Evolutionary conservation across 1,140 invertebrate genomes (phyloP).

Genomic region (Cataglyphis hispanica): DNA sequence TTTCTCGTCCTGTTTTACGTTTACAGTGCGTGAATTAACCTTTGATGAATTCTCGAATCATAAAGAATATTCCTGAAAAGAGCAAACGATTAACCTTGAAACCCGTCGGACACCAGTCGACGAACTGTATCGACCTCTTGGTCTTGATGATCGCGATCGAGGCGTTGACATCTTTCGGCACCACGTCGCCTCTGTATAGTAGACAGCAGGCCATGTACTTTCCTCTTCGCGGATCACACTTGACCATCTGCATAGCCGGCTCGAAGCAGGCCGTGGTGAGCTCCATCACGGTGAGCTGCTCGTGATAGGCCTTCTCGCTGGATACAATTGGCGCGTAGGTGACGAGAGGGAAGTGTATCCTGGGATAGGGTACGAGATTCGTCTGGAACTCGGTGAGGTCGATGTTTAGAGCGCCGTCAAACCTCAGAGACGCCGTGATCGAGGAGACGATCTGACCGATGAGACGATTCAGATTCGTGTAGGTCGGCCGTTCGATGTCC

Average conservation of each 20-base stretch:
- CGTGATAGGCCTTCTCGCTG: slow-evolving; percentile 90
- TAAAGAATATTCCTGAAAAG: background rate
- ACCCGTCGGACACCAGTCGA: slow-evolving; percentile 90
- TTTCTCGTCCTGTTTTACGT: background rate
- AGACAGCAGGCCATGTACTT: slow-evolving; percentile 89
- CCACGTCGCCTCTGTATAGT: slow-evolving; percentile 89
- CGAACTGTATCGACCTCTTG: slow-evolving; percentile 89
- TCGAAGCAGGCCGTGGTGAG: slow-evolving; percentile 94
- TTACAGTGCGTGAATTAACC: background rate
- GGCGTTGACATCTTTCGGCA: slow-evolving; percentile 91
- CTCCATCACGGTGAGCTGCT: slow-evolving; percentile 90
- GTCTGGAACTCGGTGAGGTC: slow-evolving; percentile 91
- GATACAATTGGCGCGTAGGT: slow-evolving; percentile 93
- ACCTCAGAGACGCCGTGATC: slow-evolving; percentile 90
- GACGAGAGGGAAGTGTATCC: slow-evolving; percentile 87
- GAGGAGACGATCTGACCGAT: slow-evolving; percentile 90
- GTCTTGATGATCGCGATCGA: slow-evolving; percentile 92
- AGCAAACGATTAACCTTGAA: slow-evolving; percentile 84
- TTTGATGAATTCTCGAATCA: background rate
- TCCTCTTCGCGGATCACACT: slow-evolving; percentile 79
- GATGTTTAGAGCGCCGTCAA: slow-evolving; percentile 90
- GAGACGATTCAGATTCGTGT: slow-evolving; percentile 89
- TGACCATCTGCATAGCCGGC: slow-evolving; percentile 90
- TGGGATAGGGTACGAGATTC: slow-evolving; percentile 87
- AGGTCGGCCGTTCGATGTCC: slow-evolving; percentile 88